Base-by-base conservation (phyloP, 2,888 invertebrate species). In the Agrotis clavis region DNA sequence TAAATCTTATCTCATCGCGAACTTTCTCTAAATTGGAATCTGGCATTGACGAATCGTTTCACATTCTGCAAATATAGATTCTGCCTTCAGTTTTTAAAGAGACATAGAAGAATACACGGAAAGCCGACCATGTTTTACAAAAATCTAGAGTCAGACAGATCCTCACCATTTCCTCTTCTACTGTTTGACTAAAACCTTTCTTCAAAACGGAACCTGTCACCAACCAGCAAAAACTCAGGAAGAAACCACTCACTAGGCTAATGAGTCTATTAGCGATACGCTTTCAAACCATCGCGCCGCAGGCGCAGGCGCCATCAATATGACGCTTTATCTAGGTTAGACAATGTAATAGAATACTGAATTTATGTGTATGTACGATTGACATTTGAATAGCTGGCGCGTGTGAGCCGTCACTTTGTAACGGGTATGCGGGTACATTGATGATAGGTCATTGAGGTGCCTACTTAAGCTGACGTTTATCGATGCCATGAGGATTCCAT, bases 291-390 rank as follows among this genome's bases (percentile, higher is more conserved):
- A 47, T 48, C 54, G 35, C 19, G 30, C 25, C 54, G 35, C 45
- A 16, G 16, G 11, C 64, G 60, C 60, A 59, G 69, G 74, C 83
- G 79, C 79, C 72, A 54, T 54, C 50, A 56, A 63, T 57, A 67
- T 65, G 56, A 30, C 61, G 4, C 35, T 57, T 45, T 61, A 79
- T 82, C 57, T 82, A 70, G 80, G 81, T 67, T 79, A 71, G 66
- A 67, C 74, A 74, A 62, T 66, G 79, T 70, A 66, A 53, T 61
- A 83, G 81, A 83, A 85, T 84, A 77, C 69, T 50, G 67, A 79
- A 71, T 76, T 35, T 51, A 63, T 47, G n/a, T 57, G n/a, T 57
- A 6, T 50, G 56, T 35, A 21, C 53, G 74, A 75, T 79, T 86
- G 82, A 86, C 77, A 53, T 59, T 56, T 84, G 75, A 84, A 84